A percentile compares a stretch with the other conserved stretches of the same genome.
Evolutionary conservation across 2,113 vertebrate genomes (phyloP).

Genomic region (Crotophaga sulcirostris): DNA sequence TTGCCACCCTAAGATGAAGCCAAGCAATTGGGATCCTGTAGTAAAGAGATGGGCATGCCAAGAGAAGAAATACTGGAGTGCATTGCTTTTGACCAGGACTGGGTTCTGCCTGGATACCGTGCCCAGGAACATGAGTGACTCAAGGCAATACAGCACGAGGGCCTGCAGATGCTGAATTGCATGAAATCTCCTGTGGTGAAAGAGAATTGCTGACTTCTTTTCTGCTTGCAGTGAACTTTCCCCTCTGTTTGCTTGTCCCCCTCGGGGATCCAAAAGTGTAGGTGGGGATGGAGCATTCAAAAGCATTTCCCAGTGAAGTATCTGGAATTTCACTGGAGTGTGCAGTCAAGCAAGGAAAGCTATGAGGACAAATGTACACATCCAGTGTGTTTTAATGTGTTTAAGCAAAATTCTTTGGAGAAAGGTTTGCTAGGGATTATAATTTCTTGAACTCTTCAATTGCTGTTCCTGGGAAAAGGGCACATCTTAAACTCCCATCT

Average conservation of each 20-base stretch:
- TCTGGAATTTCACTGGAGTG: neutral
- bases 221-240: neutral
- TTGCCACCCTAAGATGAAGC: neutral
- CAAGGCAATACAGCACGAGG: neutral
- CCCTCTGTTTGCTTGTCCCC: neutral
- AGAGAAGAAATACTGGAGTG: neutral
- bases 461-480: neutral
- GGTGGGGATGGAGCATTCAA: neutral
- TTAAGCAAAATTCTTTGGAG: neutral
- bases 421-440: neutral
- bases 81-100: neutral
- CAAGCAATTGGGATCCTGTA: neutral
- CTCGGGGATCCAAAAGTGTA: neutral
- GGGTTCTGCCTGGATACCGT: constrained; percentile 4
- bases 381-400: neutral
- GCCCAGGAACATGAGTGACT: neutral
- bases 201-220: neutral
- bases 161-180: neutral
- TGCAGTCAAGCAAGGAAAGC: neutral
- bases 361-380: neutral
- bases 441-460: neutral
- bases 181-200: neutral
- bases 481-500: neutral
- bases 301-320: neutral
- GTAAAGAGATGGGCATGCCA: neutral